Evolutionary conservation across 2,797 vertebrate species (phyloP).

Genomic region (Paratrypauchen microcephalus): DNA sequence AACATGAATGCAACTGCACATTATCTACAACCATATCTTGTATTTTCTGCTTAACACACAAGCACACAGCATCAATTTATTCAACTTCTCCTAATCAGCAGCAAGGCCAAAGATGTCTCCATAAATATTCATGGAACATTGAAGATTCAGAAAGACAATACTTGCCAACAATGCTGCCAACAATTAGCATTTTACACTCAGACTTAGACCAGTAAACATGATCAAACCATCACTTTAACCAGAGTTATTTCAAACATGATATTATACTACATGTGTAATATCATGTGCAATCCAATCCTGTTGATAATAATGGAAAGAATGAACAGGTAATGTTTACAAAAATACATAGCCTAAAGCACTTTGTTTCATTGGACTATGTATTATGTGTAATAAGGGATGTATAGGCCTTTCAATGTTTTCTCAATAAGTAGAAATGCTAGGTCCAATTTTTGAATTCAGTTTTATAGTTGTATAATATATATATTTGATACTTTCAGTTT

Average conservation of each 20-base stretch:
- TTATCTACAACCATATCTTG: conserved; percentile 33
- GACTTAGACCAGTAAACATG: conserved; percentile 68
- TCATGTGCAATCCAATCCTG: neutral
- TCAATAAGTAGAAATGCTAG: neutral
- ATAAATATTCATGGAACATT: conserved; percentile 72
- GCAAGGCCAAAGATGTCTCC: conserved; percentile 58
- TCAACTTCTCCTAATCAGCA: conserved; percentile 71
- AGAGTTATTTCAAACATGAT: conserved; percentile 67
- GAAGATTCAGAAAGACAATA: conserved; percentile 50
- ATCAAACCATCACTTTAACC: conserved; percentile 51
- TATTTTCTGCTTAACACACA: conserved; percentile 34
- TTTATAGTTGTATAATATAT: neutral
- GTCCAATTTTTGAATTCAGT: no score
- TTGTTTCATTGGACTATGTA: neutral
- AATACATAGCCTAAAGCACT: no score
- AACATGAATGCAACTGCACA: conserved; percentile 11
- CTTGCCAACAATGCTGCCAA: conserved; percentile 53
- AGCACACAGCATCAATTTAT: conserved; percentile 64
- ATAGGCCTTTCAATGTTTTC: no score
- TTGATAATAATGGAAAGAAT: neutral
- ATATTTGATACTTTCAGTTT: neutral
- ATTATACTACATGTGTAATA: conserved; percentile 44
- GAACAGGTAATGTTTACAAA: neutral
- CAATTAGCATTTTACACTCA: conserved; percentile 70
- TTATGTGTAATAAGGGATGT: neutral